Evolutionary conservation across 2,888 invertebrate genomes (phyloP).

Genomic region (Epinotia bilunana): DNA sequence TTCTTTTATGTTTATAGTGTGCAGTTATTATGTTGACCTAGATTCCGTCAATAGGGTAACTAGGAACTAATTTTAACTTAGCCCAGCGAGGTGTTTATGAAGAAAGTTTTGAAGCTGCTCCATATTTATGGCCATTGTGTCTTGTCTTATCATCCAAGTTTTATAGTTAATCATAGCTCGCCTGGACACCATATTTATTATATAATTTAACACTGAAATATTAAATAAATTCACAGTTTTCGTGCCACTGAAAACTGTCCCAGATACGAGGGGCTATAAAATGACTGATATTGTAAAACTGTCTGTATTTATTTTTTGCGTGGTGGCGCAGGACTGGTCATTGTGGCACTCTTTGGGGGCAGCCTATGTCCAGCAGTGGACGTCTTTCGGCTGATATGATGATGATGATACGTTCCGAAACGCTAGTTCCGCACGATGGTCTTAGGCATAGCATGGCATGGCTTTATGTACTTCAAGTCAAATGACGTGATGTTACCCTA

Average conservation of each 20-base stretch:
- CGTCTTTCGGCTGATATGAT: too few species aligned
- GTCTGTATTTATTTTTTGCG: too few species aligned
- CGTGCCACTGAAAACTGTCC: neutral
- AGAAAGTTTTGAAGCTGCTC: conserved; percentile 37
- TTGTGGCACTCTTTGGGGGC: too few species aligned
- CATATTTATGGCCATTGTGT: conserved; percentile 39
- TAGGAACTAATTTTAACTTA: conserved; percentile 44
- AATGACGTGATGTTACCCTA: too few species aligned
- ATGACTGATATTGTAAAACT: too few species aligned
- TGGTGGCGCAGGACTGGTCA: too few species aligned
- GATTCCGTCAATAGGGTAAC: conserved; percentile 36
- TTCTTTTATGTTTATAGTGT: conserved; percentile 12
- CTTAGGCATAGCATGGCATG: too few species aligned
- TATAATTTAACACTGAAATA: neutral
- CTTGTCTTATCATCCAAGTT: conserved; percentile 18
- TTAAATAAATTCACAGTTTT: neutral
- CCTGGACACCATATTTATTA: conserved; percentile 3
- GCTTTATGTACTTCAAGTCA: too few species aligned
- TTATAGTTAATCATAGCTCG: neutral
- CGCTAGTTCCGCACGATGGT: too few species aligned
- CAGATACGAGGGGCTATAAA: neutral
- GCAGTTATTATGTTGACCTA: conserved; percentile 27
- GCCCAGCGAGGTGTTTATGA: conserved; percentile 39
- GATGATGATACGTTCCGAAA: too few species aligned
- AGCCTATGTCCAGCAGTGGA: too few species aligned